A percentile compares a stretch with the other conserved stretches of the same genome.
Conservation (phyloP, 2,113 vertebrate genomes). For the Todiramphus chloris region DNA sequence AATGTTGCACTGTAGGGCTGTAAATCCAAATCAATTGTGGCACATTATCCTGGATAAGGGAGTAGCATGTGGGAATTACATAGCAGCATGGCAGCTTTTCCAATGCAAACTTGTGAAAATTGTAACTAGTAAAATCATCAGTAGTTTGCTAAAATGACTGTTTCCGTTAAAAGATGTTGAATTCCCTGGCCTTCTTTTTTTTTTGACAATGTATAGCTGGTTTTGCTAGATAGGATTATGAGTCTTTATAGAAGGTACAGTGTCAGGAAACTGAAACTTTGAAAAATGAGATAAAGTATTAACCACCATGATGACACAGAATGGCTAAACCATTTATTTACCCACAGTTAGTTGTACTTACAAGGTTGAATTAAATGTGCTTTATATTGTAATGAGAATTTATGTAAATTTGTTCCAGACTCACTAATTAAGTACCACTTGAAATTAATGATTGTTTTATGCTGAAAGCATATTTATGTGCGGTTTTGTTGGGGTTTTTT, state of each 20-base stretch:
- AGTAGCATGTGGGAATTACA: background rate
- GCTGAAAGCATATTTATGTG: conserved; percentile 47
- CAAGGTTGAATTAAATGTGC: conserved; percentile 9
- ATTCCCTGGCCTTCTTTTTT: background rate
- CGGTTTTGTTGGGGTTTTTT: background rate
- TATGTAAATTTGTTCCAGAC: conserved; percentile 59
- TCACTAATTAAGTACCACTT: conserved; percentile 64
- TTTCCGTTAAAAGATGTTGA: background rate
- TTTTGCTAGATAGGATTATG: background rate
- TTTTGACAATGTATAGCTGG: background rate
- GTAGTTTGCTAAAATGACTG: background rate
- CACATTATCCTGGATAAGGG: background rate
- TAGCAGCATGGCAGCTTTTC: background rate
- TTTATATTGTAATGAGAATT: conserved; percentile 37
- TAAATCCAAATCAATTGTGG: background rate
- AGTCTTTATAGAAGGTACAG: background rate
- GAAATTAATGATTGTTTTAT: conserved; percentile 66
- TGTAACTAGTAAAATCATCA: background rate
- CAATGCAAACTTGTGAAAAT: background rate
- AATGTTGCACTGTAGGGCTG: background rate
- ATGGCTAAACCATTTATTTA: conserved; percentile 21
- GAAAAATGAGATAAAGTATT: background rate
- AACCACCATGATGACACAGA: background rate
- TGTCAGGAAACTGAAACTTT: background rate
- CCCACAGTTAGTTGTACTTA: conserved; percentile 2